Conservation (phyloP, 2,797 vertebrate species). For the Perodicticus potto region DNA sequence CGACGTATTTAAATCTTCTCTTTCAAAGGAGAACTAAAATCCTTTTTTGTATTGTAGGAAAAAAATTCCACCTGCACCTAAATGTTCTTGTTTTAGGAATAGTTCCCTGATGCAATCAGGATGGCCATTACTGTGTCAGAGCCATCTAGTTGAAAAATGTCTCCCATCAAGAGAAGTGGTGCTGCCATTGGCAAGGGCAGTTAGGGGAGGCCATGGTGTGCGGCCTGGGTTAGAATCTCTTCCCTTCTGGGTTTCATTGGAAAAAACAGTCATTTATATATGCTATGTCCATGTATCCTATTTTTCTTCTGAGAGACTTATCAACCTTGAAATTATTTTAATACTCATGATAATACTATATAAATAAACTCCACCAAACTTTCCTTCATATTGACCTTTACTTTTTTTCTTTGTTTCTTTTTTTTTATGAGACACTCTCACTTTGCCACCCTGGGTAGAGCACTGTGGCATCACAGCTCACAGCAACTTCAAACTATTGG, state of each 20-base stretch:
- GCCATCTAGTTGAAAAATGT: constrained; percentile 40
- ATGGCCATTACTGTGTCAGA: constrained; percentile 41
- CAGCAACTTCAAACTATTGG: too few relatives aligned
- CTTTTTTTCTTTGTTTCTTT: too few relatives aligned
- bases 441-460: too few relatives aligned
- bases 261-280: constrained; percentile 59
- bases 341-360: constrained; percentile 12
- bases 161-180: constrained; percentile 9
- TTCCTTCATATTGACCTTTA: neutral
- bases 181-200: neutral
- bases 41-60: neutral
- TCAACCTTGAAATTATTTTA: constrained; percentile 52
- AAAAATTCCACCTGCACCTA: constrained; percentile 20
- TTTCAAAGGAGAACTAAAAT: constrained; percentile 58
- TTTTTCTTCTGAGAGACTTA: constrained; percentile 24
- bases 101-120: constrained; percentile 52
- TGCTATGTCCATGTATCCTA: neutral
- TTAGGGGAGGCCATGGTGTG: neutral
- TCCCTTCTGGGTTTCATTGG: constrained; percentile 1
- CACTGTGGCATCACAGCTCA: too few relatives aligned
- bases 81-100: constrained; percentile 58
- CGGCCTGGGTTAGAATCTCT: neutral
- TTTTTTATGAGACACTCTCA: too few relatives aligned
- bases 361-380: neutral
- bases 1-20: constrained; percentile 27